These are phyloP conservation scores for Anagrus nilaparvatae DNA, from an alignment of 1,140 invertebrate species.

Conservation along the genomic window DNA sequence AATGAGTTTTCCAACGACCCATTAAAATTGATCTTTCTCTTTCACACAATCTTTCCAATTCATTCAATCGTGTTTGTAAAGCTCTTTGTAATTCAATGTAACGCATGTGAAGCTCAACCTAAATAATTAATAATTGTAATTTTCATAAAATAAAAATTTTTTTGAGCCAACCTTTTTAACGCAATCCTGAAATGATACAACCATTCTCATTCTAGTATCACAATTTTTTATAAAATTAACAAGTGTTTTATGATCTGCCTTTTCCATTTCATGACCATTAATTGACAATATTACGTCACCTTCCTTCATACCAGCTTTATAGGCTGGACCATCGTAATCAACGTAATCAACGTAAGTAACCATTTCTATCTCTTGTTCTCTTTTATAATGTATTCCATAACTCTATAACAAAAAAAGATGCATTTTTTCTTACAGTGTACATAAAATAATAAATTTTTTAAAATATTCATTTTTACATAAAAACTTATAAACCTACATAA, in stretches of 20 bases:
- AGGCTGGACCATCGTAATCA: constrained; percentile 83
- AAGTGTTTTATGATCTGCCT: constrained; percentile 79
- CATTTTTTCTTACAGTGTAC: neutral
- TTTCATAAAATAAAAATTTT: no score
- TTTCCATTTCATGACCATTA: constrained; percentile 86
- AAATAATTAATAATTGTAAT: no score
- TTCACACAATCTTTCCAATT: constrained; percentile 72
- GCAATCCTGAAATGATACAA: constrained; percentile 90
- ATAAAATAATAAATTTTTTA: neutral
- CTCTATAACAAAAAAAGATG: constrained; percentile 50
- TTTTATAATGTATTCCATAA: constrained; percentile 91
- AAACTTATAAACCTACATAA: no score
- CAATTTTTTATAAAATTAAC: constrained; percentile 86
- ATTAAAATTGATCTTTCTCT: constrained; percentile 73
- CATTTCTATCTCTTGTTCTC: constrained; percentile 81
- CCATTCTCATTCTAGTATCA: constrained; percentile 83
- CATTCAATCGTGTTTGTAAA: constrained; percentile 74
- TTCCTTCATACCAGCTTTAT: constrained; percentile 82
- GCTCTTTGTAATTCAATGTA: constrained; percentile 80
- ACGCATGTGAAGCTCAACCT: constrained; percentile 80
- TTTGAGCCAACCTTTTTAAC: constrained; percentile 65
- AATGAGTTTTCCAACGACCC: constrained; percentile 80
- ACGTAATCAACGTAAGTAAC: constrained; percentile 94
- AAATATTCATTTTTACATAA: no score
- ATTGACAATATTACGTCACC: constrained; percentile 92